Percentiles rank a stretch among this genome's conserved stretches.
phyloP scores from a whole-genome alignment of 2,113 vertebrate genomes.

The Lichenostomus cassidix region DNA sequence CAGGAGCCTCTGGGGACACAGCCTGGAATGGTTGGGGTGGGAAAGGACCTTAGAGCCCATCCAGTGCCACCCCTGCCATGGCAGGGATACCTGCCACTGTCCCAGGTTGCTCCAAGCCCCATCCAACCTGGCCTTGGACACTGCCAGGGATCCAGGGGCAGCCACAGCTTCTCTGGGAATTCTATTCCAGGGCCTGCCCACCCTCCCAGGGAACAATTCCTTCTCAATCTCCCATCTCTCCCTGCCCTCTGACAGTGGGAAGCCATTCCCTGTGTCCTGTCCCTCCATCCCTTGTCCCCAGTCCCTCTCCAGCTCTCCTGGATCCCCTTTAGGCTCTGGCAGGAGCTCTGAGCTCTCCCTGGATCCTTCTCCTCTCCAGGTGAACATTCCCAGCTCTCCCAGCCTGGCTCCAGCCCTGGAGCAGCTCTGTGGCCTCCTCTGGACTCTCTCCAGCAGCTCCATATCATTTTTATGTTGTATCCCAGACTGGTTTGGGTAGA shows the following conservation, averaged over 20 bases:
- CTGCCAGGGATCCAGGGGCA: neutral
- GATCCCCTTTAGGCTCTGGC: neutral
- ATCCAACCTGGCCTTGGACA: neutral
- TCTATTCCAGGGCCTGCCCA: too few species aligned
- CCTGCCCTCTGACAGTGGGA: neutral
- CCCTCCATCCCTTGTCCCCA: neutral
- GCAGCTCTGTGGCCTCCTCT: neutral
- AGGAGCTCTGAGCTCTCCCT: neutral
- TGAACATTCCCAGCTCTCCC: neutral
- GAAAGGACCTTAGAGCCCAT: neutral
- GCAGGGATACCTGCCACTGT: neutral
- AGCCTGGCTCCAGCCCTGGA: neutral
- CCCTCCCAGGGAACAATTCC: too few species aligned
- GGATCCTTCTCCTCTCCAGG: neutral
- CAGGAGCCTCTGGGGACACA: neutral
- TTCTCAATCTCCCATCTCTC: too few species aligned
- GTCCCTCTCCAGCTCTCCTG: too few species aligned
- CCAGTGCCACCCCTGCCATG: neutral
- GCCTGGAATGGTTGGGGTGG: neutral
- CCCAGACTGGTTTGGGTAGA: neutral
- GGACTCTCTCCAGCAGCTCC: neutral
- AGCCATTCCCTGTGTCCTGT: neutral
- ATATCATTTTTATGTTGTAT: neutral
- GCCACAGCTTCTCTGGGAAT: neutral
- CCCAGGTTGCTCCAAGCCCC: neutral